Evolutionary conservation across 2,113 vertebrate genomes (phyloP).

Genomic region (Suricata suricatta): DNA sequence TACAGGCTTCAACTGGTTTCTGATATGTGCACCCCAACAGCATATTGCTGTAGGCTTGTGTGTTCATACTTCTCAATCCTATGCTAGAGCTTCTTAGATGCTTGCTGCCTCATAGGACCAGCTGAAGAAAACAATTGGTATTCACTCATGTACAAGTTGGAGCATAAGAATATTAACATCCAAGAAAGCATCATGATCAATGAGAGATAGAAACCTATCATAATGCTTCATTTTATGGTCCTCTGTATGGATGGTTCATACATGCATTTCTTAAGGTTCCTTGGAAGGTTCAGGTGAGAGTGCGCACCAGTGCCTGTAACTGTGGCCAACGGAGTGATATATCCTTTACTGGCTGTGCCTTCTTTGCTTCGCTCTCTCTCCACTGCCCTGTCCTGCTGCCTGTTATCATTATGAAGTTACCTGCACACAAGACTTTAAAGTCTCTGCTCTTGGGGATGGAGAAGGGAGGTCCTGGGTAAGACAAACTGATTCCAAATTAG

Average conservation of each 20-base stretch:
- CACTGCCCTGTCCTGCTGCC: not conserved
- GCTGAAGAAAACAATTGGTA: not conserved
- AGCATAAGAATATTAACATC: not conserved
- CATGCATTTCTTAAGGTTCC: not conserved
- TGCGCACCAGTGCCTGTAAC: accelerated
- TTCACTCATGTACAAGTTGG: not conserved
- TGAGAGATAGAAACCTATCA: not conserved
- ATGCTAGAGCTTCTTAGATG: not conserved
- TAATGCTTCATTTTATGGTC: not conserved
- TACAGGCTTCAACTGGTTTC: not conserved
- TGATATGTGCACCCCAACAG: not conserved
- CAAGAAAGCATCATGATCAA: not conserved
- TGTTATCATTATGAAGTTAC: not conserved
- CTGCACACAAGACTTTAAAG: not conserved
- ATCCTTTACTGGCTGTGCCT: not conserved
- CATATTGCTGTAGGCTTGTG: not conserved
- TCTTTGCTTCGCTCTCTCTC: not conserved
- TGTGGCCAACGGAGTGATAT: too few relatives aligned
- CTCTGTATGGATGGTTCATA: not conserved
- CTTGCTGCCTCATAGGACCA: not conserved
- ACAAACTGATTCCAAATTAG: not conserved
- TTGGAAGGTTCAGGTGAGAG: not conserved
- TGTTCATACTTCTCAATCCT: not conserved
- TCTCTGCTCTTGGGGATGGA: not conserved
- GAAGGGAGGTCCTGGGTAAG: not conserved